Evolutionary conservation across 2,888 invertebrate genomes (phyloP).

Genomic region (Parnassius mnemosyne): DNA sequence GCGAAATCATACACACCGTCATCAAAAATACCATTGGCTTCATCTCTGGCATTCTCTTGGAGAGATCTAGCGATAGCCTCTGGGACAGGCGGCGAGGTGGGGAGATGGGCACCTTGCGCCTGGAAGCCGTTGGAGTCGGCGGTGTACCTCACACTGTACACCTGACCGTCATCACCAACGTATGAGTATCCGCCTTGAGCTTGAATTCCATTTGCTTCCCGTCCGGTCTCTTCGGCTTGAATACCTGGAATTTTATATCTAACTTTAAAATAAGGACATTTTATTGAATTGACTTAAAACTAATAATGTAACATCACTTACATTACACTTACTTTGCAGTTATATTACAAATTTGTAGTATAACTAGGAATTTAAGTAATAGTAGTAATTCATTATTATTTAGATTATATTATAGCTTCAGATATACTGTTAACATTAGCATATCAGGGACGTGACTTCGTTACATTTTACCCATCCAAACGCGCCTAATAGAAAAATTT

Average conservation of each 20-base stretch:
- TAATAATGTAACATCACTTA: too few species aligned
- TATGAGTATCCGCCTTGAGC: conserved; percentile 81
- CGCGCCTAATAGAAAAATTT: too few species aligned
- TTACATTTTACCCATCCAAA: too few species aligned
- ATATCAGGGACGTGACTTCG: too few species aligned
- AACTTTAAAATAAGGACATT: background rate
- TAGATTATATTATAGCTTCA: too few species aligned
- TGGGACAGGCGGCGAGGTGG: conserved; percentile 81
- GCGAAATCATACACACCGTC: conserved; percentile 40
- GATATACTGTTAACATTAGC: too few species aligned
- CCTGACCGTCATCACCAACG: conserved; percentile 81
- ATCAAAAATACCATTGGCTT: conserved; percentile 76
- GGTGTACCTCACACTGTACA: conserved; percentile 73
- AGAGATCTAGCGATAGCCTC: conserved; percentile 77
- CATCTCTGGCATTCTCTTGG: conserved; percentile 74
- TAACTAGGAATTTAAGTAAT: too few species aligned
- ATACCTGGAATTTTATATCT: conserved; percentile 49
- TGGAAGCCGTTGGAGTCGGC: conserved; percentile 74
- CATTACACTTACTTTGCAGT: too few species aligned
- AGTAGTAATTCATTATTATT: too few species aligned
- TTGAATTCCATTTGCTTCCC: conserved; percentile 68
- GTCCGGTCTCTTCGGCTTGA: conserved; percentile 64
- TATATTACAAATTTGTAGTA: too few species aligned
- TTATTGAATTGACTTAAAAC: too few species aligned
- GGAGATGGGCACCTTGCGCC: conserved; percentile 78